These are phyloP conservation scores for Acanthococcus lagerstroemiae DNA, from an alignment of 2,888 invertebrate species.

Conservation along the genomic window DNA sequence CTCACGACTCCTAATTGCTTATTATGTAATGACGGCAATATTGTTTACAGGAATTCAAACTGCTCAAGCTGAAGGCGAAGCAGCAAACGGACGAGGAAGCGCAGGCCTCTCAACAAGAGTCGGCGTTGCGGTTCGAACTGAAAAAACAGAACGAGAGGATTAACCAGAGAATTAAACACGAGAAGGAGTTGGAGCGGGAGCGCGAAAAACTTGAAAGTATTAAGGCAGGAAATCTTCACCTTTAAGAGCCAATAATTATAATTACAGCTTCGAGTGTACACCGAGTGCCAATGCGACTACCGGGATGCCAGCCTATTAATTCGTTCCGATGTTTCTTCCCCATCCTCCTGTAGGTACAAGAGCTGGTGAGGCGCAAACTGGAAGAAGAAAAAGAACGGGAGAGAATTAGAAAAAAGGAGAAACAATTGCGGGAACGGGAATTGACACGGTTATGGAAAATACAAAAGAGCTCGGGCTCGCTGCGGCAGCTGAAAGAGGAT, in stretches of 20 bases:
- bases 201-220: constrained; percentile 26
- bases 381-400: constrained; percentile 51
- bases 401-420: constrained; percentile 47
- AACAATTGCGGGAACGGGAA: constrained; percentile 54
- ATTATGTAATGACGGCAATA: too few species aligned
- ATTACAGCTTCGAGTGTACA: too few species aligned
- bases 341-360: constrained; percentile 44
- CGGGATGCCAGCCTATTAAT: too few species aligned
- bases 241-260: too few species aligned
- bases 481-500: constrained; percentile 45
- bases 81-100: constrained; percentile 4
- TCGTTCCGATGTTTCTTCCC: too few species aligned
- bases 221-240: constrained; percentile 20
- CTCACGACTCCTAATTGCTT: too few species aligned
- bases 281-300: too few species aligned
- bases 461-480: constrained; percentile 49
- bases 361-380: constrained; percentile 53
- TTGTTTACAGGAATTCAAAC: constrained; percentile 15
- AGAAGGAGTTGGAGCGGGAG: constrained; percentile 7
- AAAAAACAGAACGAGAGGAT: constrained; percentile 23
- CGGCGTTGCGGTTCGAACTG: background rate
- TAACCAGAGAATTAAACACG: constrained; percentile 17
- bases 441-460: constrained; percentile 45
- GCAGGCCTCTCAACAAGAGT: background rate
- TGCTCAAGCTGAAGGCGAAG: constrained; percentile 14